These are phyloP conservation scores for Acrocephalus scirpaceus DNA, from an alignment of 2,797 vertebrate species.

Conservation along the genomic window DNA sequence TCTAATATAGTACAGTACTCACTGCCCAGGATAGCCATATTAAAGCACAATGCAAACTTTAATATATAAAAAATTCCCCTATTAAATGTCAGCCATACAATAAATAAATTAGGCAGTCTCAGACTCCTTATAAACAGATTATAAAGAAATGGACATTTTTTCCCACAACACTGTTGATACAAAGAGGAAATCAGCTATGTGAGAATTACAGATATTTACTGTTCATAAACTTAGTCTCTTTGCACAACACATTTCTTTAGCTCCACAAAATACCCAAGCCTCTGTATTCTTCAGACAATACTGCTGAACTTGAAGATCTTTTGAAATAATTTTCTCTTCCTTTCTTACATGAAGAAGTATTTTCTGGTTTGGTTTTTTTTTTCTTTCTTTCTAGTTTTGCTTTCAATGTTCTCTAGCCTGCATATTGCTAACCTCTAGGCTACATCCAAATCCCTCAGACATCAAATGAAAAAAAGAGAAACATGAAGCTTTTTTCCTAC, in stretches of 20 bases:
- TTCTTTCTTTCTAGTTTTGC: background rate
- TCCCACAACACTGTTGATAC: background rate
- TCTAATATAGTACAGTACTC: background rate
- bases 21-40: background rate
- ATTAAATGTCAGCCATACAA: background rate
- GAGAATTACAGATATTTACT: background rate
- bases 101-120: background rate
- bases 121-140: background rate
- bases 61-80: fast-evolving
- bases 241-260: background rate
- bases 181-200: background rate
- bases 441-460: background rate
- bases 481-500: background rate
- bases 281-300: background rate
- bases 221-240: background rate
- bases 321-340: background rate
- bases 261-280: background rate
- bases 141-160: background rate
- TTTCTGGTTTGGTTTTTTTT: background rate
- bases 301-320: background rate
- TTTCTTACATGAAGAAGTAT: background rate
- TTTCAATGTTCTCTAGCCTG: background rate
- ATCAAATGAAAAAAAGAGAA: background rate
- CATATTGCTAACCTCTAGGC: background rate
- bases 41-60: background rate